Percentiles rank a stretch among this genome's conserved stretches.
phyloP scores from a whole-genome alignment of 2,888 invertebrate genomes.

The Chaitophorus viminalis region DNA sequence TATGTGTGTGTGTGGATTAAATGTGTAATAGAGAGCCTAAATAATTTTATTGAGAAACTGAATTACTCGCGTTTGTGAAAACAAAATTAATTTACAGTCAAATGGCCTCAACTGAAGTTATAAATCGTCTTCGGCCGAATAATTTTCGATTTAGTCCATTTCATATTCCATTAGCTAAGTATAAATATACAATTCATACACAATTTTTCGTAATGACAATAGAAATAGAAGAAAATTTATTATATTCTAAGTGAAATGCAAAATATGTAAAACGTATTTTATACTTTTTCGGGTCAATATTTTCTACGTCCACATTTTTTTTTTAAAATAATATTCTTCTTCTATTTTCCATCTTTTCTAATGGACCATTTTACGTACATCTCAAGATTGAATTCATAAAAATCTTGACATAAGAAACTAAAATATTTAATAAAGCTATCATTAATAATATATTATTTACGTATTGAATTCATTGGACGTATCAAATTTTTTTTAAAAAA shows the following conservation, averaged over 20 bases:
- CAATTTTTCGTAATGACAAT: too few relatives aligned
- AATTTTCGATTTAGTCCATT: slow-evolving; percentile 16
- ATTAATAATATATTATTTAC: too few relatives aligned
- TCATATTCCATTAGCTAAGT: not conserved
- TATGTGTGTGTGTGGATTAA: not conserved
- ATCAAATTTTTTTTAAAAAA: too few relatives aligned
- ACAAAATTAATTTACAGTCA: slow-evolving; percentile 21
- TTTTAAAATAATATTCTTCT: not conserved
- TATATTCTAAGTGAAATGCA: too few relatives aligned
- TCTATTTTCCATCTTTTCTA: too few relatives aligned
- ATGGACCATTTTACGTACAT: too few relatives aligned
- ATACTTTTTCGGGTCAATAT: not conserved
- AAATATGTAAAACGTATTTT: not conserved
- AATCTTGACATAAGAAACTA: too few relatives aligned
- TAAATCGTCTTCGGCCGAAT: not conserved
- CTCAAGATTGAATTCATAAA: too few relatives aligned
- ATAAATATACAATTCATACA: too few relatives aligned
- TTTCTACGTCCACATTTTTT: not conserved
- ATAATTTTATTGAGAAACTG: not conserved
- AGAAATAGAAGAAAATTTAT: too few relatives aligned
- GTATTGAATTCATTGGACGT: too few relatives aligned
- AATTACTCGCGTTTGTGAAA: slow-evolving; percentile 7
- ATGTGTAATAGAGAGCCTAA: not conserved
- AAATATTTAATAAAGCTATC: too few relatives aligned
- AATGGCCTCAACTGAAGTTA: not conserved